Base-by-base conservation (phyloP, 2,888 invertebrate genomes). In the Odontothrips loti region DNA sequence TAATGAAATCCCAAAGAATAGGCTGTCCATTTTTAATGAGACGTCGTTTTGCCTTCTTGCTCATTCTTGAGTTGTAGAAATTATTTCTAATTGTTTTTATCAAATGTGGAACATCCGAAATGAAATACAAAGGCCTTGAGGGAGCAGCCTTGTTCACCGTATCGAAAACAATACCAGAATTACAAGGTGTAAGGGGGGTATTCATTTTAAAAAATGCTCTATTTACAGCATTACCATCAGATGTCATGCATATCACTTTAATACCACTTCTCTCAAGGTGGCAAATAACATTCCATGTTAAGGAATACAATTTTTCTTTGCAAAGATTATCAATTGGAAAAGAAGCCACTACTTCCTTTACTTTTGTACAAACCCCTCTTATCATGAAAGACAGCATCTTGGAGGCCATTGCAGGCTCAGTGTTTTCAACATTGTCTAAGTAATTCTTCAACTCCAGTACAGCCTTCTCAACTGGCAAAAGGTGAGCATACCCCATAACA, bases 61-160 rank as follows among this genome's bases (percentile, higher is more conserved):
- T 20, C 11, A 63, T 6, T 63, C 63, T 63, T 63, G 63, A 63
- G 20, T 63, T 63, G 20, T 63, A 20, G 20, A 63, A 63, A 63
- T 63, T 63, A 63, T 63, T 63, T 63, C 63, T 63, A 6, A 63
- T 63, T 17, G 63, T 63, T 63, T 63, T 63, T 15, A 63, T 63
- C 15, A 63, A 20, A 63, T 63, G 63, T 63, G 63, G 63, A 20
- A 63, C 15, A 20, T 63, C 63, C 10, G 63, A 63, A 17, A 63
- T 11, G 20, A 63, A 63, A 20, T 17, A 63, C n/a, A n/a, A n/a
- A n/a, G n/a, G n/a, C n/a, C n/a, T n/a, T n/a, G 15, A 63, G 20
- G 20, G 63, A 20, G 63, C 63, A 6, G 63, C 63, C 20, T 63
- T 63, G 63, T 63, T 63, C 12, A 63, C 20, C 15, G 48, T 48